phyloP scores from a whole-genome alignment of 1,140 invertebrate species.

The Eueides isabella region DNA sequence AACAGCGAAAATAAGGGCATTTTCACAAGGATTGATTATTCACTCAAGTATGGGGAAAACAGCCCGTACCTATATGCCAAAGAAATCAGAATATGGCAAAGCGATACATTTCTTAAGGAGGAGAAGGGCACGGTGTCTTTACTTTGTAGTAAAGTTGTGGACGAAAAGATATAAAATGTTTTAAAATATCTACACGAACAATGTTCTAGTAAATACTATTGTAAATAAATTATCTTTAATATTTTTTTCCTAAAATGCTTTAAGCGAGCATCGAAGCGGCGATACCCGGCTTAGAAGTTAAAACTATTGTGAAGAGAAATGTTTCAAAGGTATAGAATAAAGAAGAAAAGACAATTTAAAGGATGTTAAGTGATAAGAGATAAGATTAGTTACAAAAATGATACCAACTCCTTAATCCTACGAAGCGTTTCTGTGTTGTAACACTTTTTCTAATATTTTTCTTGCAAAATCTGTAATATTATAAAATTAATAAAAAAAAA shows the following conservation, averaged over 20 bases:
- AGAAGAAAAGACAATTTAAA: no score
- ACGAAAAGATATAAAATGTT: neutral
- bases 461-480: neutral
- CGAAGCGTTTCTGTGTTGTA: neutral
- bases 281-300: neutral
- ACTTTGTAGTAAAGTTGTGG: neutral
- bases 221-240: no score
- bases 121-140: neutral
- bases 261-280: no score
- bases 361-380: neutral
- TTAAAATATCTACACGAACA: neutral
- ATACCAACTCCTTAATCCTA: neutral
- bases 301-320: neutral
- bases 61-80: neutral
- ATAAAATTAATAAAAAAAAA: neutral
- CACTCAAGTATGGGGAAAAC: neutral
- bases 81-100: neutral
- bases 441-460: neutral
- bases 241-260: no score
- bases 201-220: neutral
- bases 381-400: neutral
- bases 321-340: no score
- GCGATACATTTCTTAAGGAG: neutral
- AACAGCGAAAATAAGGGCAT: slow-evolving; percentile 5
- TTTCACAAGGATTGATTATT: neutral